Percentiles rank a stretch among this genome's conserved stretches.
These are phyloP conservation scores for Ceyx margarethae DNA, from an alignment of 2,113 vertebrate species.

Conservation along the genomic window DNA sequence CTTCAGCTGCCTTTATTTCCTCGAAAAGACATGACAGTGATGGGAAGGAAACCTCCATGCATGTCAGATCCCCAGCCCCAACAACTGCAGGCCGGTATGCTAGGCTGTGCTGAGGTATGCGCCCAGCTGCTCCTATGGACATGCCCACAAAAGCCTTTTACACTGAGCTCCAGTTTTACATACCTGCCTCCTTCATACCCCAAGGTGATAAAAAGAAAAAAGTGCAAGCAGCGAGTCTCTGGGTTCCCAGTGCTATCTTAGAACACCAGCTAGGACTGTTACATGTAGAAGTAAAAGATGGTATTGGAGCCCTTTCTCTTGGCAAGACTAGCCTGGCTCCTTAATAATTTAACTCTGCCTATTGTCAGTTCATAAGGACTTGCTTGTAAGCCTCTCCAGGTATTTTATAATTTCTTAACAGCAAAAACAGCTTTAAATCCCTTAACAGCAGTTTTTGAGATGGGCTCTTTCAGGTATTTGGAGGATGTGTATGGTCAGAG, in stretches of 20 bases:
- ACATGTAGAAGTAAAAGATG: not conserved
- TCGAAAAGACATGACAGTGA: not conserved
- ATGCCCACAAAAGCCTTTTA: fast-evolving
- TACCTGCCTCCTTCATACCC: not conserved
- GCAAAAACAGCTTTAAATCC: too few species aligned
- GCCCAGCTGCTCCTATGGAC: not conserved
- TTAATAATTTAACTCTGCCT: not conserved
- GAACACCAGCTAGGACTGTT: not conserved
- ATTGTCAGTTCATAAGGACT: not conserved
- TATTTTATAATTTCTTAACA: not conserved
- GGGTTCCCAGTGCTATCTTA: not conserved
- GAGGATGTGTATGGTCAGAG: fast-evolving
- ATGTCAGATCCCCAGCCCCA: not conserved
- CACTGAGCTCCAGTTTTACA: not conserved
- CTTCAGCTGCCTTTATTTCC: not conserved
- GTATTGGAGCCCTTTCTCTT: not conserved
- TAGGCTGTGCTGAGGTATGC: not conserved
- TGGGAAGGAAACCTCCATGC: not conserved
- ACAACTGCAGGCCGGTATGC: fast-evolving
- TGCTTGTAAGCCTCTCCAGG: not conserved
- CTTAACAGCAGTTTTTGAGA: not conserved
- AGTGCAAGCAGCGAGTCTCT: not conserved
- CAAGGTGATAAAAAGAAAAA: not conserved
- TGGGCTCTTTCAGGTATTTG: not conserved
- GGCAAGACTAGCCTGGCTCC: not conserved